Percentiles rank a stretch among this genome's conserved stretches.
Evolutionary conservation across 2,113 vertebrate species (phyloP).

Genomic region (Arvicanthis niloticus): DNA sequence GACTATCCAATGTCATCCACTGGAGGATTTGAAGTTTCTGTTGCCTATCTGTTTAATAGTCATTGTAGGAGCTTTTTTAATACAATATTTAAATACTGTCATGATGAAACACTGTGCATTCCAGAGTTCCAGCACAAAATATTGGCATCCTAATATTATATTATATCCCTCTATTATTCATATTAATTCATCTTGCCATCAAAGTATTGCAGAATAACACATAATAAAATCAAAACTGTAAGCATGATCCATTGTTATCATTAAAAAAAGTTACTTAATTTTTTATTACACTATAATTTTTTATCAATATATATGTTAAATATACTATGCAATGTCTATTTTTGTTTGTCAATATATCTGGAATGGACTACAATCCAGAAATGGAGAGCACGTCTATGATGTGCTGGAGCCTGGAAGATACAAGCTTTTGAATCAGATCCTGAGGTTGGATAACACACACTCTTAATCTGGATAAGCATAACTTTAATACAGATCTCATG

Average conservation of each 20-base stretch:
- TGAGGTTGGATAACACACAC: no score
- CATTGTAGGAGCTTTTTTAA: neutral
- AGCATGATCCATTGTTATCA: no score
- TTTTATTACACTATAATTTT: no score
- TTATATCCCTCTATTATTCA: neutral
- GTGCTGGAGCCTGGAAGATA: no score
- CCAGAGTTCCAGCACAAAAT: no score
- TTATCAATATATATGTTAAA: neutral
- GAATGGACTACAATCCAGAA: no score
- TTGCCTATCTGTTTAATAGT: neutral
- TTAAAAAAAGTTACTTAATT: neutral
- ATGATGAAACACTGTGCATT: neutral
- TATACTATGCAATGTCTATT: no score
- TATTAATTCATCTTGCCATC: neutral
- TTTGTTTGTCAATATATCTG: no score
- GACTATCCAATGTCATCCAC: fast-evolving
- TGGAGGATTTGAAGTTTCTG: neutral
- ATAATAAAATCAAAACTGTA: neutral
- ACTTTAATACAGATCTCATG: no score
- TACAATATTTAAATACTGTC: neutral
- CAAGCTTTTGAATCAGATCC: no score
- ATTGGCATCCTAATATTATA: neutral
- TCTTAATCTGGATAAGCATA: no score
- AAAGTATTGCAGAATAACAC: neutral
- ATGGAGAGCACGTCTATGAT: no score